These are phyloP conservation scores for Liasis olivaceus DNA, from an alignment of 2,797 vertebrate genomes.

Conservation along the genomic window DNA sequence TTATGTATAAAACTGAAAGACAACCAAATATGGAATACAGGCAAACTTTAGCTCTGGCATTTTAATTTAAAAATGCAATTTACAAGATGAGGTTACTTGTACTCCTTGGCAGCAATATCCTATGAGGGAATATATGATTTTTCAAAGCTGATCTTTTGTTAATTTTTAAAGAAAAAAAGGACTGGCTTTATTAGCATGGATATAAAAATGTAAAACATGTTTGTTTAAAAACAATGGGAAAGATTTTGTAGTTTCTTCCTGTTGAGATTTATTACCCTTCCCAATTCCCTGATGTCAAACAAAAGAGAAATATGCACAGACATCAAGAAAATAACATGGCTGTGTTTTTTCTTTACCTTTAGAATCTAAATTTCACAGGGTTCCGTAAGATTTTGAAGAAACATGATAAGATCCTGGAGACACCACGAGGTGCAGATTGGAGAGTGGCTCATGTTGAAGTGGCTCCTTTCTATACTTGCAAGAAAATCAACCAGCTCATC, in stretches of 20 bases:
- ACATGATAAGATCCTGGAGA: slow-evolving; percentile 99
- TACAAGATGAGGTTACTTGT: not conserved
- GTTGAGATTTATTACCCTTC: not conserved
- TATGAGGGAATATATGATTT: not conserved
- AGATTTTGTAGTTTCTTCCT: not conserved
- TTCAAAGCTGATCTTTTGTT: not conserved
- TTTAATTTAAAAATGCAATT: not conserved
- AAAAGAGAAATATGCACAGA: not conserved
- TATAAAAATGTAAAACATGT: not conserved
- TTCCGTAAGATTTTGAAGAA: slow-evolving; percentile 99
- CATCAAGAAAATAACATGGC: slow-evolving; percentile 5
- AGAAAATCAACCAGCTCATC: slow-evolving; percentile 98
- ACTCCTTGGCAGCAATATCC: not conserved
- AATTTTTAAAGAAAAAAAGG: not conserved
- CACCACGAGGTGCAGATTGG: slow-evolving; percentile 91
- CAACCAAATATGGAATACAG: not conserved
- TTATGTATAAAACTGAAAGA: not conserved
- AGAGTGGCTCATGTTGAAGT: slow-evolving; percentile 95
- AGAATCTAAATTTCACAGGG: slow-evolving; percentile 99
- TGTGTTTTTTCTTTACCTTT: slow-evolving; percentile 42
- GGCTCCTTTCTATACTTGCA: slow-evolving; percentile 98
- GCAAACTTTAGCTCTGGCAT: not conserved
- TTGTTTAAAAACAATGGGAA: not conserved
- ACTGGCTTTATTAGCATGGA: not conserved
- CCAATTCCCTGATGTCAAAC: not conserved